These are phyloP conservation scores for Rhopalosiphum nymphaeae DNA, from an alignment of 2,888 invertebrate species.

Conservation along the genomic window DNA sequence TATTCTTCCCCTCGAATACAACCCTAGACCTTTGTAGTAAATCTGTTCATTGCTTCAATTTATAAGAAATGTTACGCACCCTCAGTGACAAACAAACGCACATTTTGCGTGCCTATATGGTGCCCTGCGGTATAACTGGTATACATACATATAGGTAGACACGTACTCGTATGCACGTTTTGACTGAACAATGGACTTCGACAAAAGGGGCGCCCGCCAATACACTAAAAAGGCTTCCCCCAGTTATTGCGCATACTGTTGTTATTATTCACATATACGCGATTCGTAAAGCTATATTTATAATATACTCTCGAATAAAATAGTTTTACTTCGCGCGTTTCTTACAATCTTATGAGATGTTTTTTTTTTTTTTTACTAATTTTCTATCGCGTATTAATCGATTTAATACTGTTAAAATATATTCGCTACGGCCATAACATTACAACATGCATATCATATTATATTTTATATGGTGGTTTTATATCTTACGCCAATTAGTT, in stretches of 20 bases:
- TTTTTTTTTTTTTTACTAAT: neutral
- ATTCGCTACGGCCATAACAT: neutral
- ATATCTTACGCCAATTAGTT: neutral
- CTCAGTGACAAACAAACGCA: neutral
- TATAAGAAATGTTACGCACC: conserved; percentile 29
- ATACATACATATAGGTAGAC: neutral
- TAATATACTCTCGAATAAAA: neutral
- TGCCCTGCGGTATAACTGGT: neutral
- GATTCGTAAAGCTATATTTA: neutral
- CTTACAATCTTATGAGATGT: neutral
- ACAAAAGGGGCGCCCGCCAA: neutral
- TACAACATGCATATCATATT: neutral
- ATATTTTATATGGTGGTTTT: neutral
- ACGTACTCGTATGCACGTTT: neutral
- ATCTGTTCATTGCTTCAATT: neutral
- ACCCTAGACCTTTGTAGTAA: neutral
- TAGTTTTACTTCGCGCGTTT: neutral
- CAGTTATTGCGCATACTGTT: neutral
- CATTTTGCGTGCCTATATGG: neutral
- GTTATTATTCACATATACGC: neutral
- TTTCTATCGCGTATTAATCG: neutral
- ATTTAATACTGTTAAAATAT: neutral
- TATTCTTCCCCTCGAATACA: conserved; percentile 11
- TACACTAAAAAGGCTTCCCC: neutral
- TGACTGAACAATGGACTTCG: neutral